Evolutionary conservation across 1,140 invertebrate species (phyloP).

Genomic region (Hycleus cichorii): DNA sequence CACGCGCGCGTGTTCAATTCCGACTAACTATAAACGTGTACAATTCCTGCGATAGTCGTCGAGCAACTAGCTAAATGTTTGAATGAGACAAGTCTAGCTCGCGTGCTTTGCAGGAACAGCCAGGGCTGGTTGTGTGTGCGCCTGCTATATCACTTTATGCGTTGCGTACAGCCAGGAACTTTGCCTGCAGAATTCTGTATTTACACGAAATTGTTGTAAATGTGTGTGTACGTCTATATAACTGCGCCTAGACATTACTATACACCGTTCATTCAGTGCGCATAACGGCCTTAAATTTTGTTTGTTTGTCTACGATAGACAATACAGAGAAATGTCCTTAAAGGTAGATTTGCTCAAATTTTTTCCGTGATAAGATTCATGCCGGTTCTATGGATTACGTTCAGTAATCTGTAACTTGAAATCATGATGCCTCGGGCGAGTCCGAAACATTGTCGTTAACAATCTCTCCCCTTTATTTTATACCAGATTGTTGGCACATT

Average conservation of each 20-base stretch:
- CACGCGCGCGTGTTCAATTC: too few relatives aligned
- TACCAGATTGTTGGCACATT: too few relatives aligned
- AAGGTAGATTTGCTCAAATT: too few relatives aligned
- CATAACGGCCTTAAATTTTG: conserved; percentile 15
- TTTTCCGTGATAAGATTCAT: too few relatives aligned
- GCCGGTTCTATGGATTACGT: too few relatives aligned
- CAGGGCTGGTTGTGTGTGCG: conserved; percentile 4
- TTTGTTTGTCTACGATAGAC: conserved; percentile 7
- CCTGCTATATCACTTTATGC: conserved; percentile 3
- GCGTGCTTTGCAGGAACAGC: conserved; percentile 11
- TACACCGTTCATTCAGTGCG: not conserved
- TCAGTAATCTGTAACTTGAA: too few relatives aligned
- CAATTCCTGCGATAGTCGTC: conserved; percentile 7
- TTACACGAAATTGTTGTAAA: not conserved
- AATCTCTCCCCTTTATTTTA: too few relatives aligned
- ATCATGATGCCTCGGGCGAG: too few relatives aligned
- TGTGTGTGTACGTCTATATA: not conserved
- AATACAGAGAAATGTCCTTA: conserved; percentile 1
- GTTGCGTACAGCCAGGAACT: conserved; percentile 12
- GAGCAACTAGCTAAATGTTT: conserved; percentile 4
- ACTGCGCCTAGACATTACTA: conserved; percentile 7
- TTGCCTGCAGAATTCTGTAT: conserved; percentile 17
- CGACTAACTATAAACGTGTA: conserved; percentile 7
- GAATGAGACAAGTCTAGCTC: conserved; percentile 6
- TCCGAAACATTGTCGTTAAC: too few relatives aligned